A percentile compares a stretch with the other conserved stretches of the same genome.
These are phyloP conservation scores for Nesospiza acunhae DNA, from an alignment of 2,113 vertebrate genomes.

Conservation along the genomic window DNA sequence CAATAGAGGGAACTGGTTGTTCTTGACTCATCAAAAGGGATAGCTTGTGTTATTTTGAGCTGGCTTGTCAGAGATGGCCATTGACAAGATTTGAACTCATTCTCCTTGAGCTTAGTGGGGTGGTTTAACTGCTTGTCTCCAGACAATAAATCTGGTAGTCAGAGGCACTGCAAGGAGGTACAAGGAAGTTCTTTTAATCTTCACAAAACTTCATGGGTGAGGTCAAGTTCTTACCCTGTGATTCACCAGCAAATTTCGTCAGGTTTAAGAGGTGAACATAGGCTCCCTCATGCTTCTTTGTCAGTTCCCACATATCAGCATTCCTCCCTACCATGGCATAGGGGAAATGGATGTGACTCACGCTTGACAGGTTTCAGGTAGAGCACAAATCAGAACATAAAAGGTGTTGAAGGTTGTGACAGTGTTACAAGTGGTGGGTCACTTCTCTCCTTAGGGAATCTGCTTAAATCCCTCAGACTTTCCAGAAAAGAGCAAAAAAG, in stretches of 20 bases:
- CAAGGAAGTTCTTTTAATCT: conserved; percentile 47
- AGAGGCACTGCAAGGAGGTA: background rate
- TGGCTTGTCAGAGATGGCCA: background rate
- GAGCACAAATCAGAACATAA: background rate
- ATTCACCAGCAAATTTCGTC: conserved; percentile 27
- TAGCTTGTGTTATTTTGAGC: background rate
- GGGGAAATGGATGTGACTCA: conserved; percentile 38
- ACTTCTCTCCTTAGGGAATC: background rate
- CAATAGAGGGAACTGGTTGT: background rate
- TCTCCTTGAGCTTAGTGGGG: background rate
- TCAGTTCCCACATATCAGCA: conserved; percentile 51
- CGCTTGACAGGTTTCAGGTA: conserved; percentile 1
- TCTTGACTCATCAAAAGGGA: background rate
- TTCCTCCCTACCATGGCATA: conserved; percentile 22
- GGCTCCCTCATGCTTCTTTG: background rate
- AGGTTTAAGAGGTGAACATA: conserved; percentile 35
- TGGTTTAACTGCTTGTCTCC: conserved; percentile 4
- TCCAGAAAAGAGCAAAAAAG: background rate
- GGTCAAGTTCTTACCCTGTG: conserved; percentile 57
- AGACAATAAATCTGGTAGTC: conserved; percentile 1
- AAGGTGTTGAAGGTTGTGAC: background rate
- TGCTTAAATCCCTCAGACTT: background rate
- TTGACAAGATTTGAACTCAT: conserved; percentile 24
- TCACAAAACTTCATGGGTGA: conserved; percentile 17
- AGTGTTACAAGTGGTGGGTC: background rate